phyloP scores from a whole-genome alignment of 2,113 vertebrate genomes.

The Pituophis catenifer region DNA sequence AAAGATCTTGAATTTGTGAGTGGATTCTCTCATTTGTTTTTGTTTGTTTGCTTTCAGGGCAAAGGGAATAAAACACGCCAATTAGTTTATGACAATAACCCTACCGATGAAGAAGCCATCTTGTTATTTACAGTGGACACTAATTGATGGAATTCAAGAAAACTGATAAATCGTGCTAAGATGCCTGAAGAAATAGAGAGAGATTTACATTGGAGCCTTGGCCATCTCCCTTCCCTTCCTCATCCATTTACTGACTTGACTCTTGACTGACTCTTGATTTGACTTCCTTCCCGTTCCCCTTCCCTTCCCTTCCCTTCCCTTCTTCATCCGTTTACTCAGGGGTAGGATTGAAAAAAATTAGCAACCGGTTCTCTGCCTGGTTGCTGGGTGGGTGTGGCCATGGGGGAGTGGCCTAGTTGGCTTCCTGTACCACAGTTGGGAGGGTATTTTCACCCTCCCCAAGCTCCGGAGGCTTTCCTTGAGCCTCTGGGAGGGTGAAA shows the following conservation, averaged over 20 bases:
- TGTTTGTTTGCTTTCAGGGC: background rate
- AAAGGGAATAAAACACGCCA: background rate
- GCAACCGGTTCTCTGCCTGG: no score
- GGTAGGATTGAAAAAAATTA: no score
- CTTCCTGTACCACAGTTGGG: no score
- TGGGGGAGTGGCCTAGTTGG: no score
- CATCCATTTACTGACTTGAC: no score
- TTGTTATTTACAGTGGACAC: background rate
- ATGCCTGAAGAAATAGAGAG: background rate
- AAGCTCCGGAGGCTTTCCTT: no score
- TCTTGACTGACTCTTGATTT: no score
- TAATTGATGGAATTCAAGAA: background rate
- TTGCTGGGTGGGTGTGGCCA: no score
- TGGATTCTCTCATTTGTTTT: background rate
- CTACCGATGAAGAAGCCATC: background rate
- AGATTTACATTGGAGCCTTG: background rate
- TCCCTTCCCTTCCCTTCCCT: background rate
- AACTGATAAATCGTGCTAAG: background rate
- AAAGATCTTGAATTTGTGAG: background rate
- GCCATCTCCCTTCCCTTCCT: background rate
- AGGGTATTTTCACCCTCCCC: no score
- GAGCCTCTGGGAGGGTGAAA: no score
- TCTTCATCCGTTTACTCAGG: background rate
- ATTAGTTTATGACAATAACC: background rate
- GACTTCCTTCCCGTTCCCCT: background rate